Percentiles rank a stretch among this genome's conserved stretches.
These are phyloP conservation scores for Caenorhabditis zanzibari DNA, from an alignment of 2,888 invertebrate genomes.

Conservation along the genomic window DNA sequence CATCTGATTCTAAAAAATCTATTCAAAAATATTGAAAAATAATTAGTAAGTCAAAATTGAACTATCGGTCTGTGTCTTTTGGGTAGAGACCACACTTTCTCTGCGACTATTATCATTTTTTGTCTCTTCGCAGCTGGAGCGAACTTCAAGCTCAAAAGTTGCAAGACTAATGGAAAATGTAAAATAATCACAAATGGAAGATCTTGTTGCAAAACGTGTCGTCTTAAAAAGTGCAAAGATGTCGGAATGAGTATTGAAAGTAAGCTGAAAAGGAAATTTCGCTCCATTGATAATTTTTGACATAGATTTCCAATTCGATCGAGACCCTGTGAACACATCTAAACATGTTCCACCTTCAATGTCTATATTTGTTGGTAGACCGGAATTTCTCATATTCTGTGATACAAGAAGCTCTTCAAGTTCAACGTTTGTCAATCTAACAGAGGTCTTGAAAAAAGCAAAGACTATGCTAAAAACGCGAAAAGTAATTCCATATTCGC, in stretches of 20 bases:
- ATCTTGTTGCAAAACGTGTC: conserved; percentile 34
- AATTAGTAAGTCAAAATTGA: no score
- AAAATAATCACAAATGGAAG: conserved; percentile 17
- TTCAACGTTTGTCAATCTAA: not conserved
- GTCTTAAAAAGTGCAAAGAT: conserved; percentile 25
- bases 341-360: not conserved
- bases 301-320: conserved; percentile 32
- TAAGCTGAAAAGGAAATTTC: not conserved
- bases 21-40: no score
- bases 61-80: not conserved
- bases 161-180: not conserved
- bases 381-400: conserved; percentile 18
- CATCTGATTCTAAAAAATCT: no score
- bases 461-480: not conserved
- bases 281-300: not conserved
- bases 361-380: conserved; percentile 15
- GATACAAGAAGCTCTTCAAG: conserved; percentile 5
- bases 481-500: not conserved
- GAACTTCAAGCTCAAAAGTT: not conserved
- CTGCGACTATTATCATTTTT: not conserved
- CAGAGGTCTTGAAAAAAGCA: conserved; percentile 2
- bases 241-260: conserved; percentile 38
- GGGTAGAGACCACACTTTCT: conserved; percentile 13
- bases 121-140: conserved; percentile 12
- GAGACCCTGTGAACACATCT: conserved; percentile 1